Conservation (phyloP, 2,888 invertebrate genomes). For the Troilus luridus region DNA sequence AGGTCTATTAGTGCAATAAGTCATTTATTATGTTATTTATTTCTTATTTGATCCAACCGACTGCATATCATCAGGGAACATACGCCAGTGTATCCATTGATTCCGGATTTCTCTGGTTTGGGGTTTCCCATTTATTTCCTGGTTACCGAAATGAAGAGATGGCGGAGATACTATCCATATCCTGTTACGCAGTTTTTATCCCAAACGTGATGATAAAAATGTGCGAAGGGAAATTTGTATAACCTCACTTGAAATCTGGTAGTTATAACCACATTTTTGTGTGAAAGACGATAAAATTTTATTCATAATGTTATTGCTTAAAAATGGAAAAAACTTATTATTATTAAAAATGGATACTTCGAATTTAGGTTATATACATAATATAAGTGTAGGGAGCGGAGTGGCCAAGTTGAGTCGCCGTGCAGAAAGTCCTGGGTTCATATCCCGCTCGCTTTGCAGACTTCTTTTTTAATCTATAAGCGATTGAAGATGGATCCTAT, state of each 20-base stretch:
- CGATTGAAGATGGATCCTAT: no score
- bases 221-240: not conserved
- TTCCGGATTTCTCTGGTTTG: slow-evolving; percentile 33
- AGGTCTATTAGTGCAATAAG: no score
- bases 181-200: slow-evolving; percentile 15
- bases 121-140: not conserved
- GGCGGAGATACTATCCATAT: slow-evolving; percentile 1
- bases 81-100: not conserved
- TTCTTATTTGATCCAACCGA: not conserved
- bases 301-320: not conserved
- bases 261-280: not conserved
- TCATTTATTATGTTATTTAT: no score
- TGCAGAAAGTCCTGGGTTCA: no score
- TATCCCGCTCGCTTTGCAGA: no score
- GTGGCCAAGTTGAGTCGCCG: no score
- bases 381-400: no score
- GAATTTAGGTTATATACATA: no score
- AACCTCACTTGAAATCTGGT: not conserved
- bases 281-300: not conserved
- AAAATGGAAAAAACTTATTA: no score
- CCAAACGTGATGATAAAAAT: not conserved
- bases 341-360: no score
- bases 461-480: no score
- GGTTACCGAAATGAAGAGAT: not conserved
- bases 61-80: not conserved